phyloP scores from a whole-genome alignment of 2,797 vertebrate genomes.

The Tolypeutes matacus region DNA sequence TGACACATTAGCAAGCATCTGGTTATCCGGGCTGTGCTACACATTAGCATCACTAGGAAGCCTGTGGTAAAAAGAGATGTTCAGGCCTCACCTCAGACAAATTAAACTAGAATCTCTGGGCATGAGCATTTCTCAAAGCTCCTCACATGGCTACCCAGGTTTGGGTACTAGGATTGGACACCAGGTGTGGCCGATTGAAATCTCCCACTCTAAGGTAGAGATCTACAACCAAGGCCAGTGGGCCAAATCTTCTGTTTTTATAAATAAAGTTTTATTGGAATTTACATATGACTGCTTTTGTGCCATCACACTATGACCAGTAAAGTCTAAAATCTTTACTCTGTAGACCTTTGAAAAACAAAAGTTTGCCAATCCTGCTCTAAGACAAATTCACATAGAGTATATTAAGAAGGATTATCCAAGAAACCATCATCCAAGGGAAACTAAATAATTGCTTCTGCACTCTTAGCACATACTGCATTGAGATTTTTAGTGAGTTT shows the following conservation, averaged over 20 bases:
- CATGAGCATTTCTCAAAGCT: not conserved
- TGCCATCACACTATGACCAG: not conserved
- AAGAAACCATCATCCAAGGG: not conserved
- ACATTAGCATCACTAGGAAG: not conserved
- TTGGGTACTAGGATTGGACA: not conserved
- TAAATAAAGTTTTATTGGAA: slow-evolving; percentile 45
- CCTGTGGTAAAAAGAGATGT: not conserved
- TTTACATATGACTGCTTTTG: not conserved
- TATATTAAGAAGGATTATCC: not conserved
- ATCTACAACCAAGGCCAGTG: not conserved
- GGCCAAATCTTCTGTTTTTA: not conserved
- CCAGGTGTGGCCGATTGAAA: not conserved
- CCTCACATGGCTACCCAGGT: not conserved
- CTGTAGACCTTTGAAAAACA: not conserved
- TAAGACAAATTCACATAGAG: not conserved
- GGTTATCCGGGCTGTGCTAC: not conserved
- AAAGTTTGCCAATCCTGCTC: not conserved
- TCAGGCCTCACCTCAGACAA: not conserved
- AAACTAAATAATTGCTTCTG: slow-evolving; percentile 47
- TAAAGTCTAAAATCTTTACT: not conserved
- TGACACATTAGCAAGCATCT: not conserved
- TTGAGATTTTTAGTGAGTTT: slow-evolving; percentile 24
- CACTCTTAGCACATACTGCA: not conserved
- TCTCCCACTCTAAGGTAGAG: not conserved
- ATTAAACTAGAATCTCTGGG: not conserved